Base-by-base conservation (phyloP, 2,113 vertebrate species). In the Talpa occidentalis region DNA sequence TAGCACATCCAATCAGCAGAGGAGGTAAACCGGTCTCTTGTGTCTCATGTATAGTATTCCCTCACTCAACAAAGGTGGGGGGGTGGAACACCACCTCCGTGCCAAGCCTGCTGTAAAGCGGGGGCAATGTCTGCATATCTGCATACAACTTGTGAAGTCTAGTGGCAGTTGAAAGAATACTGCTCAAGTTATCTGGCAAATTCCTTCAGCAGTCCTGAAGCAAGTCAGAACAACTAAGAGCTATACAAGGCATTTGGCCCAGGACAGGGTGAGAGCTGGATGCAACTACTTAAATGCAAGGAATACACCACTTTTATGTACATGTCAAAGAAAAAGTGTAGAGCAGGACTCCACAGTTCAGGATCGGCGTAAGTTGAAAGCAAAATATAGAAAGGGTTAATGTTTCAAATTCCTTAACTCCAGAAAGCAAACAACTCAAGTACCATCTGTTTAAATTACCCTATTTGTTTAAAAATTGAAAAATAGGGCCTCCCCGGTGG, bases 131-230 rank as follows among this genome's bases (percentile, higher is more conserved):
- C 26, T 28, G 26, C 30, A 28, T 2, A 0, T 21, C 26, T 28
- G 26, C 30, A 28, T 2, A 0, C 21, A 47, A 59, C 52, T n/a
- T 4, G 1, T 0, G 2, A 49, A 8, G 26, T 30, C 35, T n/a
- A 28, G 11, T 15, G 3, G 26, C 2, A 1, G 10, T 28, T 1
- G 2, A 54, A 30, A 1, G 62, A 5, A 30, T 28, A 14, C 0
- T 32, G 21, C 62, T 40, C 47, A 14, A 82, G 70, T 49, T 0
- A 16, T 22, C 88, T 35, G 74, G n/a, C 5, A 67, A 28, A 40
- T 47, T 30, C 21, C 64, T 79, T 90, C 69, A 49, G 76, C 64
- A 35, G 24, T 28, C 35, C 12, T 3, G 24, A 87, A n/a, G 37
- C 37, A 37, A 87, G 24, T 74, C 17, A 62, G 52, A 64, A 90